Evolutionary conservation across 2,113 vertebrate genomes (phyloP).

Genomic region (Paracanthobrama guichenoti): DNA sequence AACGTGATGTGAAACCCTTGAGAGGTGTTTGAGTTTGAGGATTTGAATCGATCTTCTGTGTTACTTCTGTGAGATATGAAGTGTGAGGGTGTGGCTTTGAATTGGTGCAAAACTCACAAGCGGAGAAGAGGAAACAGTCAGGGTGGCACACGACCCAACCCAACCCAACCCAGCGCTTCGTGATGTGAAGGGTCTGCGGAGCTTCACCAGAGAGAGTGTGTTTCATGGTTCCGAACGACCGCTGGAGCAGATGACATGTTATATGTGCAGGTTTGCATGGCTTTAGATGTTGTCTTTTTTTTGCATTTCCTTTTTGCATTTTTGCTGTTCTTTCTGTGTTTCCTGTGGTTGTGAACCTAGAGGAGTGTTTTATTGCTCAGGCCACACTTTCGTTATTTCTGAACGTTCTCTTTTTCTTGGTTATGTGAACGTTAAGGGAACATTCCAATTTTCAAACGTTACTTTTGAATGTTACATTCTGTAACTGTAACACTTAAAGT

Average conservation of each 20-base stretch:
- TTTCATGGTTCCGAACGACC: not conserved
- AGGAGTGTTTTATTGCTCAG: not conserved
- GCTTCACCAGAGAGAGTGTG: not conserved
- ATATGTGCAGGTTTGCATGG: not conserved
- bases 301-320: not conserved
- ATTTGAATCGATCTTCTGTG: conserved; percentile 32
- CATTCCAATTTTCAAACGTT: too few species aligned
- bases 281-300: not conserved
- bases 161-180: not conserved
- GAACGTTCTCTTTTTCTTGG: too few species aligned
- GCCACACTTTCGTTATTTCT: not conserved
- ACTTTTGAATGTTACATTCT: too few species aligned
- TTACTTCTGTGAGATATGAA: conserved; percentile 24
- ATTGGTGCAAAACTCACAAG: conserved; percentile 57
- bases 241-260: not conserved
- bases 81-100: conserved; percentile 73
- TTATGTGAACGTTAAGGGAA: too few species aligned
- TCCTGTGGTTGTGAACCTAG: conserved; percentile 8
- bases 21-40: not conserved
- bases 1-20: not conserved
- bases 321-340: not conserved
- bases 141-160: conserved; percentile 40
- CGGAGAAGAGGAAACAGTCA: conserved; percentile 66
- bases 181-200: not conserved
- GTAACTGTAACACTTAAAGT: too few species aligned